phyloP scores from a whole-genome alignment of 2,888 invertebrate species.

The Mystacides longicornis region DNA sequence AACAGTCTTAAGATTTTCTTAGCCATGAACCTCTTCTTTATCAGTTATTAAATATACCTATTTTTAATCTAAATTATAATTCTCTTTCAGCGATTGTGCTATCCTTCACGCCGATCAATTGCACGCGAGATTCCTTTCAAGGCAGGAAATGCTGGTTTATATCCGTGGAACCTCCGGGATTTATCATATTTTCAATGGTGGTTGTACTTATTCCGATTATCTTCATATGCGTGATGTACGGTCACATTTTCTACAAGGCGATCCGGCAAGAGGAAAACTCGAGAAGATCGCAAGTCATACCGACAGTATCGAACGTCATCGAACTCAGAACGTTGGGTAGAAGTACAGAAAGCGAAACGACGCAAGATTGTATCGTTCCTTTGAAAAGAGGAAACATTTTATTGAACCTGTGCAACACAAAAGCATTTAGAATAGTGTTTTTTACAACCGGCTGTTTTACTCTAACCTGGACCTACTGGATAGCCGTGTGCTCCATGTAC shows the following conservation, averaged over 20 bases:
- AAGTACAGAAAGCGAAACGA: not conserved
- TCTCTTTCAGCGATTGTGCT: too few species aligned
- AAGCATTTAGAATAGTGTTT: not conserved
- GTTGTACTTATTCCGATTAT: slow-evolving; percentile 48
- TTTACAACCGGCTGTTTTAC: not conserved
- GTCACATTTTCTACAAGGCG: slow-evolving; percentile 52
- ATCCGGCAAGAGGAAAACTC: slow-evolving; percentile 48
- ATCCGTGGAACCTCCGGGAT: slow-evolving; percentile 45
- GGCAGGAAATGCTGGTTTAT: slow-evolving; percentile 53
- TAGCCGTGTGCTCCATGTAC: too few species aligned
- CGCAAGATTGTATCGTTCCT: not conserved
- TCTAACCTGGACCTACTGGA: not conserved
- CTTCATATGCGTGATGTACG: slow-evolving; percentile 44
- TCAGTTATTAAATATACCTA: too few species aligned
- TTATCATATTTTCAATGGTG: slow-evolving; percentile 49
- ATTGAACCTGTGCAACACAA: not conserved
- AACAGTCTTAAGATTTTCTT: too few species aligned
- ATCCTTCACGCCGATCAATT: too few species aligned
- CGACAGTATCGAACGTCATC: not conserved
- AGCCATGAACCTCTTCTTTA: too few species aligned
- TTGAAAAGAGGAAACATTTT: not conserved
- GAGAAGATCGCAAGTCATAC: slow-evolving; percentile 18
- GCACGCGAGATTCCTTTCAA: slow-evolving; percentile 43
- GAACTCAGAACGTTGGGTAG: not conserved
- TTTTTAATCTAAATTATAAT: too few species aligned